Percentiles rank a stretch among this genome's conserved stretches.
phyloP scores from a whole-genome alignment of 2,888 invertebrate genomes.

The Parapristionchus giblindavisi region DNA sequence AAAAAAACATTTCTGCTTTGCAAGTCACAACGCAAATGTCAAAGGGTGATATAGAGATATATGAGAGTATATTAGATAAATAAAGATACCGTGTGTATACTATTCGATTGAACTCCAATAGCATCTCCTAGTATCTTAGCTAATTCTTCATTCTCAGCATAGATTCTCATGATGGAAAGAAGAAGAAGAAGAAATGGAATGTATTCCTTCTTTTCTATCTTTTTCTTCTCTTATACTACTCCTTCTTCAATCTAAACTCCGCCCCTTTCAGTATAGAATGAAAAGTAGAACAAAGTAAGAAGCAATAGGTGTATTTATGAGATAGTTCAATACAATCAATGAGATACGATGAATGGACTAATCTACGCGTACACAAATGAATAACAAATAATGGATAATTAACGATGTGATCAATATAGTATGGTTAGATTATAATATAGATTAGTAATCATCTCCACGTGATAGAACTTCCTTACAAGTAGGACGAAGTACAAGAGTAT shows the following conservation, averaged over 20 bases:
- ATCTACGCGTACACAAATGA: background rate
- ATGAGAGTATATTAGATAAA: too few species aligned
- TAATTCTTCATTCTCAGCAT: constrained; percentile 16
- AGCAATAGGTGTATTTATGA: constrained; percentile 29
- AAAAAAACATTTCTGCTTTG: too few species aligned
- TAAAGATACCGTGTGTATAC: too few species aligned
- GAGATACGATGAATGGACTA: background rate
- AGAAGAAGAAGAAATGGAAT: background rate
- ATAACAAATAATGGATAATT: background rate
- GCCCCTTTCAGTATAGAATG: background rate
- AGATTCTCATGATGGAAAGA: constrained; percentile 1
- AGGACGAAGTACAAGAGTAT: constrained; percentile 96
- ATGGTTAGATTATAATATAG: background rate
- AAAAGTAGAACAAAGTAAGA: background rate
- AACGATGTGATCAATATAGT: background rate
- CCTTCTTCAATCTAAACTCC: background rate
- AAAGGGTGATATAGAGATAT: too few species aligned
- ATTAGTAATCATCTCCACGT: constrained; percentile 91
- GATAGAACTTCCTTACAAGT: constrained; percentile 98
- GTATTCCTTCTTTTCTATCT: background rate
- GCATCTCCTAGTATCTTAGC: too few species aligned
- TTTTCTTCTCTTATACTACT: background rate
- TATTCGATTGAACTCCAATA: too few species aligned
- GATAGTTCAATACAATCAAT: background rate
- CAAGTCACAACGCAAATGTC: too few species aligned